Percentiles rank a stretch among this genome's conserved stretches.
Conservation (phyloP, 2,888 invertebrate genomes). For the Alviniconcha strummeri region DNA sequence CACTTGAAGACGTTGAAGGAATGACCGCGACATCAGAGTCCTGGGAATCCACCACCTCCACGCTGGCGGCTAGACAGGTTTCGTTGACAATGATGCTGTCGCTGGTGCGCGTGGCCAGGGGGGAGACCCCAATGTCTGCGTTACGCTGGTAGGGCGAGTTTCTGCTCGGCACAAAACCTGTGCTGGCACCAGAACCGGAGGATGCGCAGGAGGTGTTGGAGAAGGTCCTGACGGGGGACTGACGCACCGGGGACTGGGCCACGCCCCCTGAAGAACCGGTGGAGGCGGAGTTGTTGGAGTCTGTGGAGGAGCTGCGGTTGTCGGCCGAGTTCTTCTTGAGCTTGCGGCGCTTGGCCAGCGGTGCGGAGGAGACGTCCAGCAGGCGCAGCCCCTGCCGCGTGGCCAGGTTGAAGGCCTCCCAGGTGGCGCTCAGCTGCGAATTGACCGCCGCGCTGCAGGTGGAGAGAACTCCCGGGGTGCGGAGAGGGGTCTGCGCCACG, state of each 20-base stretch:
- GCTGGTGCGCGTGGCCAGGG: constrained; percentile 22
- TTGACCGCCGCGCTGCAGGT: constrained; percentile 75
- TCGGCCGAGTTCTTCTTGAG: constrained; percentile 73
- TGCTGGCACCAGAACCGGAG: constrained; percentile 57
- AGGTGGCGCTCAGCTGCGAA: constrained; percentile 79
- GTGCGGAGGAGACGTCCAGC: constrained; percentile 83
- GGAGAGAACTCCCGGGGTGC: constrained; percentile 79
- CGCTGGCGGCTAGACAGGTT: neutral
- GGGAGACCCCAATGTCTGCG: constrained; percentile 39
- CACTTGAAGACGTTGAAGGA: constrained; percentile 25
- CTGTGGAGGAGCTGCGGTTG: constrained; percentile 64
- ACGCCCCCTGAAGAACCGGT: constrained; percentile 42
- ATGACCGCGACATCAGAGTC: constrained; percentile 20
- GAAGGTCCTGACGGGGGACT: constrained; percentile 58
- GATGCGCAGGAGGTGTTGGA: constrained; percentile 57
- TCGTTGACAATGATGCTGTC: neutral
- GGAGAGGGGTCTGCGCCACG: constrained; percentile 75
- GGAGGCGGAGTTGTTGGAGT: constrained; percentile 63
- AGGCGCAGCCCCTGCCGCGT: constrained; percentile 84
- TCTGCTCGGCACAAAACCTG: constrained; percentile 62
- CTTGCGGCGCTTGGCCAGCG: constrained; percentile 82
- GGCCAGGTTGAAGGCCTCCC: constrained; percentile 82
- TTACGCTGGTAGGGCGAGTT: constrained; percentile 41
- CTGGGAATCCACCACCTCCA: constrained; percentile 18
- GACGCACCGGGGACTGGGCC: constrained; percentile 44